Conservation (phyloP, 2,888 invertebrate genomes). For the Philaethria dido region DNA sequence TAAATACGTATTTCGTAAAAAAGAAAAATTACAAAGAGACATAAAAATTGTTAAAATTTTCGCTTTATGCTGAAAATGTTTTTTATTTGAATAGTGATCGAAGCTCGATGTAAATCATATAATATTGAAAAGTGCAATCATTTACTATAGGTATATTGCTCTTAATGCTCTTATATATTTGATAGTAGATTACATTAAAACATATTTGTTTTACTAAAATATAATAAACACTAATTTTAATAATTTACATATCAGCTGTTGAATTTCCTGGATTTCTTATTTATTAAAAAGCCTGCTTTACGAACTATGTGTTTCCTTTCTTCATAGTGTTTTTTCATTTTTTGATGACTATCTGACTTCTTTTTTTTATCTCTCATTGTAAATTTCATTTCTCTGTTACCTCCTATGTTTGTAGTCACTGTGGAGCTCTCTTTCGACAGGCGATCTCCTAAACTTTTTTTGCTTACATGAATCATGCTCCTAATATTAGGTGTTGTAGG, state of each 20-base stretch:
- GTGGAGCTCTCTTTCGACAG: conserved; percentile 84
- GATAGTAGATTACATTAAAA: too few relatives aligned
- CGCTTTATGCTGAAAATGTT: too few relatives aligned
- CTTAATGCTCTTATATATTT: too few relatives aligned
- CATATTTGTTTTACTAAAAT: too few relatives aligned
- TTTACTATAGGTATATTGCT: too few relatives aligned
- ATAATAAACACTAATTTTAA: background rate
- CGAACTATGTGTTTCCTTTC: conserved; percentile 87
- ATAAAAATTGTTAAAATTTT: too few relatives aligned
- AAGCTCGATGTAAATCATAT: too few relatives aligned
- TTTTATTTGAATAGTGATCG: too few relatives aligned
- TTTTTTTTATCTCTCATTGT: conserved; percentile 83
- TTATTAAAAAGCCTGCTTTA: conserved; percentile 70
- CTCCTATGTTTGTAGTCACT: conserved; percentile 82
- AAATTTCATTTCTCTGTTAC: conserved; percentile 93
- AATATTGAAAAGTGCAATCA: too few relatives aligned
- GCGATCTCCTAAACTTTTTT: conserved; percentile 89
- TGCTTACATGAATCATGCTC: conserved; percentile 78
- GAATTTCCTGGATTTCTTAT: conserved; percentile 50
- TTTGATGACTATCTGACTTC: conserved; percentile 82
- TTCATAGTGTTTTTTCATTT: conserved; percentile 86
- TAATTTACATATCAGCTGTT: background rate
- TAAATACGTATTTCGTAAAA: too few relatives aligned
- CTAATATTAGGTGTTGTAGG: conserved; percentile 80
- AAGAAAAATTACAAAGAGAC: too few relatives aligned